phyloP scores from a whole-genome alignment of 2,888 invertebrate species.

The Limnephilus rhombicus region DNA sequence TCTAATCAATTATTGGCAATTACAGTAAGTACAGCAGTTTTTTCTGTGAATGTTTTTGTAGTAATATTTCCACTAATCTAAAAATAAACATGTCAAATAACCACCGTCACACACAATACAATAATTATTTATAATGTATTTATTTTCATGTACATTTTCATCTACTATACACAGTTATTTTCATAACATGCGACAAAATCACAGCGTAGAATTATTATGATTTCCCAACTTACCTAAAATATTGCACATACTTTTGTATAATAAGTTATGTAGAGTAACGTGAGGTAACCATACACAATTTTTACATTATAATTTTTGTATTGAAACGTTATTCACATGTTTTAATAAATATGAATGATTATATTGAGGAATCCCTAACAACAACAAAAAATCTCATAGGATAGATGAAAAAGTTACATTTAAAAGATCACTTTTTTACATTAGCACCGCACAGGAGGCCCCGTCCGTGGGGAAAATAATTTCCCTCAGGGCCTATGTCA shows the following conservation, averaged over 20 bases:
- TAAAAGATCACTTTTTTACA: no score
- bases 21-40: background rate
- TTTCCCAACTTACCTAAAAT: background rate
- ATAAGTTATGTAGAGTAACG: no score
- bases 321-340: no score
- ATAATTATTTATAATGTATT: background rate
- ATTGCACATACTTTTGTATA: background rate
- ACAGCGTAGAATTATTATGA: background rate
- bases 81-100: background rate
- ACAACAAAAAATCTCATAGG: no score
- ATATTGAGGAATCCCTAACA: no score
- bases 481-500: no score
- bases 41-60: background rate
- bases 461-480: no score
- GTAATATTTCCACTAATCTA: background rate
- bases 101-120: background rate
- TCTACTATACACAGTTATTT: background rate
- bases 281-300: no score
- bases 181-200: background rate
- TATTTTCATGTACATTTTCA: background rate
- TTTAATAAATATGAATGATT: no score
- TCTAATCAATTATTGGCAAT: background rate
- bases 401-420: no score
- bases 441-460: no score
- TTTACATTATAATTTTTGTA: no score